Percentiles rank a stretch among this genome's conserved stretches.
These are phyloP conservation scores for Sminthurinus aureus DNA, from an alignment of 2,888 invertebrate genomes.

Conservation along the genomic window DNA sequence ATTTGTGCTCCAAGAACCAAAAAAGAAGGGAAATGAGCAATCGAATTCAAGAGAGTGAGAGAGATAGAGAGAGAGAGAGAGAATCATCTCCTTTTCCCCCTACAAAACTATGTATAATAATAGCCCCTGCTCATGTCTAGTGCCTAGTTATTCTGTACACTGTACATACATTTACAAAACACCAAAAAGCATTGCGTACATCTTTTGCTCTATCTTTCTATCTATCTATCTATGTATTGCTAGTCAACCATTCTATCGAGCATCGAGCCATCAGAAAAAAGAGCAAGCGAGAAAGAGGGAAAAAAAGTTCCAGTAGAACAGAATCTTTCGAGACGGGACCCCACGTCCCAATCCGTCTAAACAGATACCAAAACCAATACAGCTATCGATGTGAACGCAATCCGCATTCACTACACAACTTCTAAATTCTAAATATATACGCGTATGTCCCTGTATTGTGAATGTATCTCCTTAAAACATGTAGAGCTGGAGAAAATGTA, in stretches of 20 bases:
- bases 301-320: conserved; percentile 11
- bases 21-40: conserved; percentile 47
- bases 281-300: background rate
- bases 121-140: background rate
- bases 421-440: background rate
- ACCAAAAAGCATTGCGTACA: conserved; percentile 3
- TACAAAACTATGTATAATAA: conserved; percentile 3
- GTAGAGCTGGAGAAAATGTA: background rate
- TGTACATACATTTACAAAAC: background rate
- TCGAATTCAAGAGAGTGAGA: conserved; percentile 28
- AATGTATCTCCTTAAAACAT: background rate
- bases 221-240: conserved; percentile 6
- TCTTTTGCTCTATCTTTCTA: conserved; percentile 2
- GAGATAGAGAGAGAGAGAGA: background rate
- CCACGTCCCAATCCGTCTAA: conserved; percentile 24
- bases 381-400: conserved; percentile 16
- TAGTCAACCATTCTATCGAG: too few species aligned
- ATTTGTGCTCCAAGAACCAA: conserved; percentile 42
- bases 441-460: background rate
- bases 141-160: background rate
- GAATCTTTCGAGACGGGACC: background rate
- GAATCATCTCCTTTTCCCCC: background rate
- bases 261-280: background rate
- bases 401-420: background rate
- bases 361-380: conserved; percentile 13